Evolutionary conservation across 2,113 vertebrate species (phyloP), one percentile per base, ranked within the genome.

Genomic region (Apistogramma diplotaenia): DNA sequence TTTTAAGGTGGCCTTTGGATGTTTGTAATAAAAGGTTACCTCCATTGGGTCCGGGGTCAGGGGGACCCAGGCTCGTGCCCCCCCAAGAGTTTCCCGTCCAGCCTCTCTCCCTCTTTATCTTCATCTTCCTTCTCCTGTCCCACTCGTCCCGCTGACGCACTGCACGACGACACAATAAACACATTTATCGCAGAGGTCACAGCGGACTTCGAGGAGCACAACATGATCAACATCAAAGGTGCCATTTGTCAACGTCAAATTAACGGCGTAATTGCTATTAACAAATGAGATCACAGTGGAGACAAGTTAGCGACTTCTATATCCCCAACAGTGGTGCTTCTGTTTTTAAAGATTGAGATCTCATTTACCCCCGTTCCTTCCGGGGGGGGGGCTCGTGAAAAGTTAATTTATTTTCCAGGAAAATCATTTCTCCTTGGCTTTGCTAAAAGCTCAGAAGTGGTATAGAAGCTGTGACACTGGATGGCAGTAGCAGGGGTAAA

Each of bases 61-160:
- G 97, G 40, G 94, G 81, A 18, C 97, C 97, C 18, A 99, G 87
- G 60, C 97, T 94, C 91, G 95, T 79, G 8, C 98, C 98, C 7
- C 98, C 97, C 97, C 96, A 98, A 0, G 95, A 95, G 62, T 57
- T 93, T 27, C 98, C 97, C 0, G 97, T 98, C 98, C 98, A 99
- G 11, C 98, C 98, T 73, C 97, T 95, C 55, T 97, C 96, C 70
- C 93, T 95, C 90, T 97, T 98, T 23, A 97, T 3, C 91, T 91
- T 98, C 21, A 85, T 92, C 93, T 92, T 99, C 88, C 71, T 96
- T 82, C 1, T 96, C 78, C 82, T 96, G 23, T 99, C 97, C 95
- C 96, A 97, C 2, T 96, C 95, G 1, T 99, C 97, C 33, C 96
- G 93, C 87, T 95, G 93, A 8, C 93, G 95, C 65, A 93, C 92